Base-by-base conservation (phyloP, 2,797 vertebrate species). In the Premnoplex brunnescens region DNA sequence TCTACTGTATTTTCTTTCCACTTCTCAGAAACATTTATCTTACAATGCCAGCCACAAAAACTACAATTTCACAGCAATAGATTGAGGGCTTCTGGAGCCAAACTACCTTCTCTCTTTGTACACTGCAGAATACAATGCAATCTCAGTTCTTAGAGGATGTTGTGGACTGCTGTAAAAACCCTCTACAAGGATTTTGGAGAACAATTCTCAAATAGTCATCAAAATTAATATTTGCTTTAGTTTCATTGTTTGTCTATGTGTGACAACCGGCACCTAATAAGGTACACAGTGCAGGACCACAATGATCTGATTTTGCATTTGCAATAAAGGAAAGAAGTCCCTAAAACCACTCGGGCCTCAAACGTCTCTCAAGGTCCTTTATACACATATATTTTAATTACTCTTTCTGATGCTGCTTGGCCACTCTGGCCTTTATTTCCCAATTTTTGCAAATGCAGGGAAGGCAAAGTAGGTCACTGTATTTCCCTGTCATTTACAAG, bases 251-350 rank as follows among this genome's bases (percentile, higher is more conserved):
- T 12, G 4, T 16, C 4, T 16, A n/a, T 10, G 3, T 32, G 21
- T 30, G 11, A 54, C 3, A 10, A 19, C 7, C 19, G 41, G 32
- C 32, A 79, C 51, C 91, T 80, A 59, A 72, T 80, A 59, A 72
- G 3, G 8, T 26, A 32, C 1, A 2, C 24, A 11, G 1, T 9
- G 17, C 26, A 67, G 12, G 22, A 28, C 6, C 41, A 34, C 37
- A 41, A 16, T 10, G 24, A 72, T 7, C 12, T 16, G 5, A 26
- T 77, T 68, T 66, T 49, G 51, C 51, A 60, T 28, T 49, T 49
- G 43, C 44, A 41, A 7, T 24, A 62, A 49, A 68, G 55, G 39
- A 76, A 74, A 79, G 17, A 66, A 41, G 11, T 23, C 54, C 39
- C 22, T 36, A 18, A 71, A 78, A 36, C 2, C 2, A 3, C 32